Percentiles rank a stretch among this genome's conserved stretches.
phyloP scores from a whole-genome alignment of 2,888 invertebrate species.

The Athalia rosae region DNA sequence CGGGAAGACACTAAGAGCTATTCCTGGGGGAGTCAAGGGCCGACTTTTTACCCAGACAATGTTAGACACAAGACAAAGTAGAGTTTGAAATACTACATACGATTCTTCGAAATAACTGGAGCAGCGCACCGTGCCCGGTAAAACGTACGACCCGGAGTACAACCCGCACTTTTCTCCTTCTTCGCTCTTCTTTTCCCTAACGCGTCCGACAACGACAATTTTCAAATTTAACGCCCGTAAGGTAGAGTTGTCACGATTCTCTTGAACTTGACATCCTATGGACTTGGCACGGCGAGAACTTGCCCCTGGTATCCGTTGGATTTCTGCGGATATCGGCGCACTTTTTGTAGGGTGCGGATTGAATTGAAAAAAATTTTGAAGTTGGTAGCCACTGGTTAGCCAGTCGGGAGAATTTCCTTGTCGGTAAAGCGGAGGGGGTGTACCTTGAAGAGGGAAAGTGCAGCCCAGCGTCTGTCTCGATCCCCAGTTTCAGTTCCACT shows the following conservation, averaged over 20 bases:
- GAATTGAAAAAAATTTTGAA: background rate
- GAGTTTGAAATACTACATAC: background rate
- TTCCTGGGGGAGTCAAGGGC: slow-evolving; percentile 27
- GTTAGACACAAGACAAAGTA: too few relatives aligned
- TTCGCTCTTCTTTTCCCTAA: background rate
- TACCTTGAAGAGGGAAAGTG: slow-evolving; percentile 58
- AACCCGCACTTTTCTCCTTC: background rate
- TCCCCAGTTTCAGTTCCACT: slow-evolving; percentile 49
- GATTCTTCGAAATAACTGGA: too few relatives aligned
- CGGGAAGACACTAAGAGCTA: slow-evolving; percentile 4
- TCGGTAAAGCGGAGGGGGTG: background rate
- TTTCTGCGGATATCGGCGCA: too few relatives aligned
- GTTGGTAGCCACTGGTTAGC: slow-evolving; percentile 50
- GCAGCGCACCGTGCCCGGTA: too few relatives aligned
- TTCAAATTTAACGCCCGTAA: background rate
- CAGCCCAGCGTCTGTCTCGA: slow-evolving; percentile 56
- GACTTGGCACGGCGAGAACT: background rate
- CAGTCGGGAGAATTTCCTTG: slow-evolving; percentile 37
- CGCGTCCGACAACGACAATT: background rate
- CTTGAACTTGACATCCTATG: slow-evolving; percentile 10
- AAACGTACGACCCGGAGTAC: too few relatives aligned
- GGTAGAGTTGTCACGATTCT: background rate
- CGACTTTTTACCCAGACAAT: background rate
- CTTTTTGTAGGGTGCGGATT: background rate
- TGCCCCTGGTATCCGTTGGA: background rate